Base-by-base conservation (phyloP, 1,140 invertebrate genomes). In the Maconellicoccus hirsutus region DNA sequence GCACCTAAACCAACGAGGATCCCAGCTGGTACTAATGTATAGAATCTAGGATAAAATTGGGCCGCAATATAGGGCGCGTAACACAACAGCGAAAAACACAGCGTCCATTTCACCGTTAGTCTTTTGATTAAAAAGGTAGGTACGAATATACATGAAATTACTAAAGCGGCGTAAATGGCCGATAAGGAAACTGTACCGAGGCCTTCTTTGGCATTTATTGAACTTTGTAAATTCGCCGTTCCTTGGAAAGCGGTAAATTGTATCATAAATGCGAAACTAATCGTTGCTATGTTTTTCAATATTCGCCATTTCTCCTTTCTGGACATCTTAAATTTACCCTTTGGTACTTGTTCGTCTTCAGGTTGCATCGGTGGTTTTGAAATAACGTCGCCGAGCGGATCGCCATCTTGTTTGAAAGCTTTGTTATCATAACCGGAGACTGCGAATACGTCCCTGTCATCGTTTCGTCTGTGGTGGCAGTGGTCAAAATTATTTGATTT, bases 91-190 rank as follows among this genome's bases (percentile, higher is more conserved):
- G 91, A 93, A 14, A 92, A 76, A 71, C 93, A 93, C 16, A 98
- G 83, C 0, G 95, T 97, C 91, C 93, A 94, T 81, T 98, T 98
- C 70, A 93, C 93, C 10, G 93, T 96, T 71, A 98, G 83, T 76
- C 88, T 85, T 76, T 91, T 90, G 76, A 95, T 95, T 33, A 94
- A 79, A 78, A 92, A 87, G 12, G 92, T 93, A 7, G 94, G 94
- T 21, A 97, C 84, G 80, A 98, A 95, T 79, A 96, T 90, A 79
- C 92, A 96, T 16, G 93, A 95, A 0, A 96, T 81, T 21, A 97
- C 89, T 29, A 96, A 83, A 4, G 92, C 88, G 10, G 87, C 92
- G 78, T 97, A 98, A 63, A 96, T 88, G 0, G 91, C 89, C 70
- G 90, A 88, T 26, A 95, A 79, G 0, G 91, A 92, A 0, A 90